phyloP scores from a whole-genome alignment of 2,888 invertebrate species.

The Alviniconcha strummeri region DNA sequence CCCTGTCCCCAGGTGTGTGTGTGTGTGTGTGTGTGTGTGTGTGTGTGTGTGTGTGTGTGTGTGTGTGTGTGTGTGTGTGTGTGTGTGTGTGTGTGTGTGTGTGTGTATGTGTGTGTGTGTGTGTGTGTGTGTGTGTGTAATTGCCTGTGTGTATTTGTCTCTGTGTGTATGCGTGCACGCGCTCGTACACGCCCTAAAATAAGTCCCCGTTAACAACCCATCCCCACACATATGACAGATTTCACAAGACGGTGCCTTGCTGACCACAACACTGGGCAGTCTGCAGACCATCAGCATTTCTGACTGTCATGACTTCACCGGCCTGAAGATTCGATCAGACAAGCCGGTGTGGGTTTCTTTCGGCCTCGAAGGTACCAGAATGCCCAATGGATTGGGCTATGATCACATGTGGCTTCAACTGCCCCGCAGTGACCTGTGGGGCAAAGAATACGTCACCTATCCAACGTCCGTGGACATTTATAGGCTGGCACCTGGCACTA shows the following conservation, averaged over 20 bases:
- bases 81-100: too few relatives aligned
- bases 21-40: too few relatives aligned
- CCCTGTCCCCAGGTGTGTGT: too few relatives aligned
- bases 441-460: constrained; percentile 3
- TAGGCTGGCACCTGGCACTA: not conserved
- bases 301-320: not conserved
- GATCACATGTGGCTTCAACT: constrained; percentile 11
- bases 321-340: not conserved
- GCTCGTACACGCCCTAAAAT: too few relatives aligned
- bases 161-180: too few relatives aligned
- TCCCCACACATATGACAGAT: not conserved
- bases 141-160: too few relatives aligned
- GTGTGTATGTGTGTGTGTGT: too few relatives aligned
- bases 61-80: too few relatives aligned
- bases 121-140: too few relatives aligned
- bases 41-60: too few relatives aligned
- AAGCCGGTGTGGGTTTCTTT: not conserved
- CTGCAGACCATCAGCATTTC: not conserved
- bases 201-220: too few relatives aligned
- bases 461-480: not conserved
- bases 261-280: not conserved
- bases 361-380: not conserved
- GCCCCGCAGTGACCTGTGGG: not conserved
- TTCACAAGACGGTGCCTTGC: not conserved
- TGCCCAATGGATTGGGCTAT: not conserved